Evolutionary conservation across 2,888 invertebrate species (phyloP), one percentile per base, ranked within the genome.

Genomic region (Ectemnius continuus): DNA sequence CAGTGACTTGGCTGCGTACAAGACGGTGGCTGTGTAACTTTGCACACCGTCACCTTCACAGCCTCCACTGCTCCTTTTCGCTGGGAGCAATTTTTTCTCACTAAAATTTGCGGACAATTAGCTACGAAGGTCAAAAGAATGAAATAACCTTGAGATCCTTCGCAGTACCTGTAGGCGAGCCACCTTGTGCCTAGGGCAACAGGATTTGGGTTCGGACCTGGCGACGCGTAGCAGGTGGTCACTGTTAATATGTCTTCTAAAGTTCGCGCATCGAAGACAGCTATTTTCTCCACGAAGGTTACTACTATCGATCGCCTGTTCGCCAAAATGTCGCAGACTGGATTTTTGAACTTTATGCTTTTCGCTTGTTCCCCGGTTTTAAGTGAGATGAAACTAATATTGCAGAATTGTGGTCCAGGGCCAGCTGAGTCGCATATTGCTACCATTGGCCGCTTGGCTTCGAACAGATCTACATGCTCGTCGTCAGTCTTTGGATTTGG

Each of bases 1-100:
- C 48, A 98, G 92, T 20, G 97, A 97, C 92, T 98, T 98, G 18
- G 98, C 98, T 1, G 98, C 98, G 91, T 98, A 97, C 11, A 99
- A 93, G 66, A 98, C 97, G 0, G 98, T 97, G 0, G 98, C 98
- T 60, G 98, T 98, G 85, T 96, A 96, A 89, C 96, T 96, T 87
- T 97, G 95, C 14, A 96, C 95, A 14, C 97, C 97, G 90, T 97
- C 97, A 28, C 93, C 95, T 91, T 96, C 96, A 91, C 96, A 96
- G 1, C 96, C 97, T 1, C 97, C 97, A 73, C 95, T 95, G 89
- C 97, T 97, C 70, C 96, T 93, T 89, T 95, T 95, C 0, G 95
- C 93, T 62, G 95, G 94, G 75, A 96, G 92, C 61, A 98, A 92
- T 90, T 96, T 96, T 88, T 96, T 95, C 88, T 98, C 98, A 67